phyloP scores from a whole-genome alignment of 2,888 invertebrate species.

The Ectemnius lituratus region DNA sequence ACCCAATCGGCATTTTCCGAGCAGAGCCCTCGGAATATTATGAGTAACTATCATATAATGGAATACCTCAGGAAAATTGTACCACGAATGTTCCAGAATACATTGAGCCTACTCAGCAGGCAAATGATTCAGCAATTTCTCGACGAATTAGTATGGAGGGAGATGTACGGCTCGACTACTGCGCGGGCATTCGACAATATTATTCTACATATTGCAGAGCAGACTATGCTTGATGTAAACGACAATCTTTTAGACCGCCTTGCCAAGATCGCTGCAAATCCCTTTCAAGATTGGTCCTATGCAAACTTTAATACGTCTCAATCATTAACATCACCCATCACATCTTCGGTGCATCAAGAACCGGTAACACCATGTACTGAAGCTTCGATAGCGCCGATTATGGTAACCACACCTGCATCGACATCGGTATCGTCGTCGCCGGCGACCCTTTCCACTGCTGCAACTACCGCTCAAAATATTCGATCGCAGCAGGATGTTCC shows the following conservation, averaged over 20 bases:
- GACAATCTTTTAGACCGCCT: conserved; percentile 77
- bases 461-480: background rate
- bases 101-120: conserved; percentile 87
- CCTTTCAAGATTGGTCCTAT: conserved; percentile 83
- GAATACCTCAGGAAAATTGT: conserved; percentile 91
- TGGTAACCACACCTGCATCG: background rate
- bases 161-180: conserved; percentile 89
- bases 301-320: conserved; percentile 29
- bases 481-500: conserved; percentile 62
- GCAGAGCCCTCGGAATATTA: conserved; percentile 79
- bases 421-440: background rate
- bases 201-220: conserved; percentile 87
- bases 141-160: conserved; percentile 94
- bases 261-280: conserved; percentile 81
- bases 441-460: background rate
- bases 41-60: conserved; percentile 89
- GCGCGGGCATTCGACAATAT: conserved; percentile 90
- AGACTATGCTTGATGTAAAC: conserved; percentile 83
- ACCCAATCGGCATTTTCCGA: conserved; percentile 81
- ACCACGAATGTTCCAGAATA: conserved; percentile 94
- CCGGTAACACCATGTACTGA: conserved; percentile 39
- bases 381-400: conserved; percentile 25
- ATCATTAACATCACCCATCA: conserved; percentile 58
- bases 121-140: conserved; percentile 94
- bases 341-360: conserved; percentile 61